These are phyloP conservation scores for Cladopsammia gracilis DNA, from an alignment of 64 coral and sea anemone species.

Conservation along the genomic window DNA sequence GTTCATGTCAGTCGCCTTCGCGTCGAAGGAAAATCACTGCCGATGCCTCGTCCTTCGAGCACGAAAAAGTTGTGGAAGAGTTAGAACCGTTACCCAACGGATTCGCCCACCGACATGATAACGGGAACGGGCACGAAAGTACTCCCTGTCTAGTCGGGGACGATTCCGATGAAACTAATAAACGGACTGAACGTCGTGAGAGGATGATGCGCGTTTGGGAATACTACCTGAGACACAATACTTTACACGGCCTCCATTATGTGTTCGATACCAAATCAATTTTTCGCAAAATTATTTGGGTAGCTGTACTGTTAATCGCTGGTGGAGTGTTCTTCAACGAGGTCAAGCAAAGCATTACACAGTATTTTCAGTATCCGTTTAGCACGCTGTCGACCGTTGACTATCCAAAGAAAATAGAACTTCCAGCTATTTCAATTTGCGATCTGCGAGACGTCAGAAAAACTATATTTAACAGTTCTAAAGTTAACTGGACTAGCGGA, in stretches of 20 bases:
- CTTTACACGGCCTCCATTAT: conserved; percentile 89
- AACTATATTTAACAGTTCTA: conserved; percentile 27
- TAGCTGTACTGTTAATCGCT: conserved; percentile 66
- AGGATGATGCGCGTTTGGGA: conserved; percentile 60
- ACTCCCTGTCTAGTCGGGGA: background rate
- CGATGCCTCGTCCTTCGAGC: background rate
- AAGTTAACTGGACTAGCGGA: background rate
- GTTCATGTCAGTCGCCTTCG: conserved; percentile 31
- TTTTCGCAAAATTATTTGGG: conserved; percentile 74
- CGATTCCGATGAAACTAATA: background rate
- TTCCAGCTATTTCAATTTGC: conserved; percentile 86
- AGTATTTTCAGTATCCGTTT: conserved; percentile 84
- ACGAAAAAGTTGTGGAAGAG: background rate
- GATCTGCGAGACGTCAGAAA: conserved; percentile 80
- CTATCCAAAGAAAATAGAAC: conserved; percentile 60
- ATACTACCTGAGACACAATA: conserved; percentile 78
- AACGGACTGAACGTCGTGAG: conserved; percentile 19
- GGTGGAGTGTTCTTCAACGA: conserved; percentile 85
- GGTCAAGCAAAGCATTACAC: conserved; percentile 72
- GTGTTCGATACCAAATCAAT: conserved; percentile 91
- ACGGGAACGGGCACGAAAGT: background rate
- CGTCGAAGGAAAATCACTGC: conserved; percentile 38
- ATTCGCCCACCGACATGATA: conserved; percentile 3
- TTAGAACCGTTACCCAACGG: conserved; percentile 22
- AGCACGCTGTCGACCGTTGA: conserved; percentile 83